These are phyloP conservation scores for Aphidius gifuensis DNA, from an alignment of 1,140 invertebrate species.

Conservation along the genomic window DNA sequence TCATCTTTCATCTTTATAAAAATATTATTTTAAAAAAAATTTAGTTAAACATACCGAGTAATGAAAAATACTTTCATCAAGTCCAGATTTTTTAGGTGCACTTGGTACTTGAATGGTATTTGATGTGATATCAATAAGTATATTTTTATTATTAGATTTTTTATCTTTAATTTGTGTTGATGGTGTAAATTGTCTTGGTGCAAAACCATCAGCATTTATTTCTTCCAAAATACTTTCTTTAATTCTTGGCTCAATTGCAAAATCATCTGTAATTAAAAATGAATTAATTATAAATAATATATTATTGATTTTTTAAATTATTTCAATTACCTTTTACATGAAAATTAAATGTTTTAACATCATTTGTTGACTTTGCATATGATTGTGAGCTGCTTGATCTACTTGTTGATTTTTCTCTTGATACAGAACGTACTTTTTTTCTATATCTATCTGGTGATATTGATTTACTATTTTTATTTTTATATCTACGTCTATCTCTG, in stretches of 20 bases:
- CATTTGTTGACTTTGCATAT: conserved; percentile 37
- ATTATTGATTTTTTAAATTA: too few species aligned
- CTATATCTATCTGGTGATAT: conserved; percentile 39
- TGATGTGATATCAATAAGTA: conserved; percentile 47
- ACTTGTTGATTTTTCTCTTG: conserved; percentile 50
- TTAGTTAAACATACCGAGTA: conserved; percentile 42
- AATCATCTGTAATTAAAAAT: conserved; percentile 42
- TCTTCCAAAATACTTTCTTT: conserved; percentile 44
- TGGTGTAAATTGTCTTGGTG: conserved; percentile 44
- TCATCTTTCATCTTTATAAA: neutral
- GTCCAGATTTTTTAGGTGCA: conserved; percentile 28
- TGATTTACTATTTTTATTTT: conserved; percentile 41
- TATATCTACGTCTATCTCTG: conserved; percentile 40
- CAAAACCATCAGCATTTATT: conserved; percentile 51
- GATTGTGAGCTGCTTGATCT: conserved; percentile 51
- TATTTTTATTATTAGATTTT: conserved; percentile 39
- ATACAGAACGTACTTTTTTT: conserved; percentile 44
- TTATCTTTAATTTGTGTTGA: conserved; percentile 40
- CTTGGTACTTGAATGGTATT: conserved; percentile 49
- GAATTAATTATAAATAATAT: neutral
- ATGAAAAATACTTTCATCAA: conserved; percentile 51
- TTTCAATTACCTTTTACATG: conserved; percentile 38
- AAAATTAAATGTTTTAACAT: conserved; percentile 33
- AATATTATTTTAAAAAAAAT: neutral
- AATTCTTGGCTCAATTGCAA: conserved; percentile 45